Evolutionary conservation across 2,888 invertebrate species (phyloP), one percentile per base, ranked within the genome.

Genomic region (Drosophila atripex): DNA sequence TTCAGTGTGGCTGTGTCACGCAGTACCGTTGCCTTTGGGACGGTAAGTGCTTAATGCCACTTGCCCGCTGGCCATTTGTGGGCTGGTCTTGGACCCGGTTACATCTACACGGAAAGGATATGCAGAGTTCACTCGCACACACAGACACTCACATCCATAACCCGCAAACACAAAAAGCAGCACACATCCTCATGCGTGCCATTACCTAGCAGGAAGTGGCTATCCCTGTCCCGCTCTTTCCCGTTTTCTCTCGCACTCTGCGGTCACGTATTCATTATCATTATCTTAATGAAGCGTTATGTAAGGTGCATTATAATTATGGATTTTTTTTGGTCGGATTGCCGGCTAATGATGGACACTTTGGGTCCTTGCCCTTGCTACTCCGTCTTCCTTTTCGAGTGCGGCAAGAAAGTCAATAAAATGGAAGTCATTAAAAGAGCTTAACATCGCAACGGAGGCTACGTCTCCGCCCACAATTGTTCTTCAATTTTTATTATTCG

Each of bases 281-380:
- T 85, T 89, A 88, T 89, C 77, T 80, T 88, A 89, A 89, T 89
- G 87, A 79, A 84, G 76, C 79, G 83, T 89, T 86, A 85, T 86
- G 76, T 87, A 83, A 88, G 82, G 88, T 89, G 83, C 86, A 85
- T 85, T 89, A 85, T 85, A 88, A 86, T 88, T 89, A 89, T 78
- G 78, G 76, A 76, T 82, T 86, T 83, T 80, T 78, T 73, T 61
- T 54, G 18, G 52, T 55, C 50, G 56, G 60, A 68, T 63, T 50
- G 51, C 30, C 38, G 47, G 61, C 78, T 78, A 77, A 86, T 86
- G 80, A 86, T 73, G 79, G 54, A 64, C 66, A 64, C 56, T 70
- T 50, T 45, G 38, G 43, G 63, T 73, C 53, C 50, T 51, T 53
- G 64, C 53, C 73, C 57, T 57, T 57, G 46, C 61, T 9, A 25